phyloP scores from a whole-genome alignment of 1,140 invertebrate genomes.

The Cyclargus thomasi region DNA sequence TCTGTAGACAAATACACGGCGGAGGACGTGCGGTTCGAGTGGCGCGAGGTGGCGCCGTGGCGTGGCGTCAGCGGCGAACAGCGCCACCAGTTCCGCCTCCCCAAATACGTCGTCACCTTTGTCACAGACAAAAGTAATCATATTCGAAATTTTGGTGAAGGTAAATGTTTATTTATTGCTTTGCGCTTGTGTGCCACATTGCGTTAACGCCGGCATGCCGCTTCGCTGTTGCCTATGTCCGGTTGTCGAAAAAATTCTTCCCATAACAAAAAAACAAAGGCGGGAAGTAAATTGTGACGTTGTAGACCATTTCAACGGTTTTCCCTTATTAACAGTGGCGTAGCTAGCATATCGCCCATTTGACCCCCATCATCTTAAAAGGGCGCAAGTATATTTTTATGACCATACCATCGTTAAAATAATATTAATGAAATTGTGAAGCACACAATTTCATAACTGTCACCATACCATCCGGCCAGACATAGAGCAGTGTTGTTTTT shows the following conservation, averaged over 20 bases:
- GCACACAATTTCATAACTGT: too few species aligned
- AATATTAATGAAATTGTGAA: too few species aligned
- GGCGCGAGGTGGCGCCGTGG: conserved; percentile 74
- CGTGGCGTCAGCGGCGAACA: conserved; percentile 70
- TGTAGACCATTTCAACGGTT: too few species aligned
- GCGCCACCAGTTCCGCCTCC: conserved; percentile 73
- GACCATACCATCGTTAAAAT: too few species aligned
- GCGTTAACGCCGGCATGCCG: conserved; percentile 50
- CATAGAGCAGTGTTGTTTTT: neutral
- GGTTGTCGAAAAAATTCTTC: neutral
- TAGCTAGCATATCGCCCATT: neutral
- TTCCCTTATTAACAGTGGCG: neutral
- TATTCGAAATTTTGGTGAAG: conserved; percentile 78
- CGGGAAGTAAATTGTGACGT: too few species aligned
- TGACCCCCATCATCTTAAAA: too few species aligned
- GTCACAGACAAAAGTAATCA: conserved; percentile 75
- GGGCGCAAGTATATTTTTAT: too few species aligned
- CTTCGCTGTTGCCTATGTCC: conserved; percentile 24
- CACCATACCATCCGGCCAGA: neutral
- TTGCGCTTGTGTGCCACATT: conserved; percentile 66
- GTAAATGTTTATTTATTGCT: conserved; percentile 75
- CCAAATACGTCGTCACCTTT: conserved; percentile 78
- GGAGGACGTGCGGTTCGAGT: conserved; percentile 76
- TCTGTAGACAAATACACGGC: conserved; percentile 76
- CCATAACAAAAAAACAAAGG: too few species aligned